Conservation (phyloP, 2,113 vertebrate species). For the Grallaria varia region DNA sequence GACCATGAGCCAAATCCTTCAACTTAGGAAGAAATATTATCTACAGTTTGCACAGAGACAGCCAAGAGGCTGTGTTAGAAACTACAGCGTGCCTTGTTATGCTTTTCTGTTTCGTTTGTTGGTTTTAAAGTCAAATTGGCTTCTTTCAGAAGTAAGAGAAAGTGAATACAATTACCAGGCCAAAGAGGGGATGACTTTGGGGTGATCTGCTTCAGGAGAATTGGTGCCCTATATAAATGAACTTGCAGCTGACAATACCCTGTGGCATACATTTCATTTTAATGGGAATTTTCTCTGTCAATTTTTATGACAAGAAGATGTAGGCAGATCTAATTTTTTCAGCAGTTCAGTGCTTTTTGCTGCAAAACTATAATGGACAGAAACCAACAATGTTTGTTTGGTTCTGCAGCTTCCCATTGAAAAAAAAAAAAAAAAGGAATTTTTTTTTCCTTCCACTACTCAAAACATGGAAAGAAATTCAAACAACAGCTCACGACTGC, state of each 20-base stretch:
- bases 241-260: neutral
- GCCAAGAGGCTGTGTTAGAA: neutral
- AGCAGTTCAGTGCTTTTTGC: neutral
- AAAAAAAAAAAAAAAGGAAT: neutral
- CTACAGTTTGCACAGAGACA: neutral
- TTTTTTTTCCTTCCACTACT: fast-evolving
- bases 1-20: neutral
- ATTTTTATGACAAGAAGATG: neutral
- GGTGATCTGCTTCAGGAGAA: neutral
- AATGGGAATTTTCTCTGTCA: neutral
- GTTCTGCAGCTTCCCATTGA: neutral
- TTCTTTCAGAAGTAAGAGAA: neutral
- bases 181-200: neutral
- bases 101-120: neutral
- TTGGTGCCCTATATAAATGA: neutral
- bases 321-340: neutral
- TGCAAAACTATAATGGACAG: neutral
- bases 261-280: neutral
- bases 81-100: neutral
- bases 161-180: neutral
- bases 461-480: neutral
- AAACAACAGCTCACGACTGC: neutral
- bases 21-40: neutral
- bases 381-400: neutral
- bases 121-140: neutral